These are phyloP conservation scores for Pomacea canaliculata DNA, from an alignment of 2,888 invertebrate genomes.

Conservation along the genomic window DNA sequence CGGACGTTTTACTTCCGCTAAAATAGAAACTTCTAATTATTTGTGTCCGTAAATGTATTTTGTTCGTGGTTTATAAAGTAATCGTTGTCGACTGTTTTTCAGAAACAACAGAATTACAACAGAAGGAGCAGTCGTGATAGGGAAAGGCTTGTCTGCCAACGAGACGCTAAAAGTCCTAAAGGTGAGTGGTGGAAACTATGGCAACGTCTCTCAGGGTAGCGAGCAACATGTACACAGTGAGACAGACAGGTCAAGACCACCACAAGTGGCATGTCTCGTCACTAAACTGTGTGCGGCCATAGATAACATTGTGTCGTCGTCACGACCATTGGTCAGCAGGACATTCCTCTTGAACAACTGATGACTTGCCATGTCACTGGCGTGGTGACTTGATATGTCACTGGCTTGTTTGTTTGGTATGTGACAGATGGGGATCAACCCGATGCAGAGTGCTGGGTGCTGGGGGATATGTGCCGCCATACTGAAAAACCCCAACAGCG, in stretches of 20 bases:
- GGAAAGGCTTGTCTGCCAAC: slow-evolving; percentile 66
- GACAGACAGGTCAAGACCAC: no score
- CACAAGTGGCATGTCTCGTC: no score
- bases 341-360: no score
- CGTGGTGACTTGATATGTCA: no score
- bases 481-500: slow-evolving; percentile 63
- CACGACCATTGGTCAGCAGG: no score
- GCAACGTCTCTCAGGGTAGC: not conserved
- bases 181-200: slow-evolving; percentile 41
- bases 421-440: slow-evolving; percentile 68
- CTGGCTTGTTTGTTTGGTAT: not conserved
- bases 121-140: slow-evolving; percentile 67
- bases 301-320: no score
- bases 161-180: slow-evolving; percentile 63
- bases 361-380: no score
- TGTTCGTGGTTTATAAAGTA: not conserved
- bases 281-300: no score
- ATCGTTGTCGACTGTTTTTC: slow-evolving; percentile 27
- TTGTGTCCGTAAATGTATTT: not conserved
- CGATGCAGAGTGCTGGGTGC: slow-evolving; percentile 69
- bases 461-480: slow-evolving; percentile 67
- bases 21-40: not conserved
- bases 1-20: no score
- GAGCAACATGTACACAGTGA: no score
- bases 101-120: slow-evolving; percentile 69